These are phyloP conservation scores for Mythimna pallens DNA, from an alignment of 2,888 invertebrate genomes.

Conservation along the genomic window DNA sequence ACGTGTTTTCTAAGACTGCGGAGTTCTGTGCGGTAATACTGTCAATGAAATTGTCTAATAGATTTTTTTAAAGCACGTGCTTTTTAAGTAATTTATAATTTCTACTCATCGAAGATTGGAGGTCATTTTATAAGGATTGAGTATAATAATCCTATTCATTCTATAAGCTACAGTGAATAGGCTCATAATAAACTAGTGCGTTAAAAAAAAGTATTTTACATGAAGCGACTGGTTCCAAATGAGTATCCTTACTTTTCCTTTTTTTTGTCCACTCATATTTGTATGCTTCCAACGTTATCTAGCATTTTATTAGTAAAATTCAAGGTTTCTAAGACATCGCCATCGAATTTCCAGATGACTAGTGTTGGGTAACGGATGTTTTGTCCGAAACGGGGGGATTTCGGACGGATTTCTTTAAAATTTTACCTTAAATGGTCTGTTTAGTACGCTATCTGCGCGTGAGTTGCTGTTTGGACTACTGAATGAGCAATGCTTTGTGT, in stretches of 20 bases:
- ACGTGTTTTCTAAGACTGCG: neutral
- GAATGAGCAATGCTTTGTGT: constrained; percentile 64
- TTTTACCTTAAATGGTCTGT: constrained; percentile 62
- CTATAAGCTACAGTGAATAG: too few relatives aligned
- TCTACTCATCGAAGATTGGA: neutral
- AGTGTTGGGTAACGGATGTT: constrained; percentile 60
- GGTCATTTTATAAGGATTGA: neutral
- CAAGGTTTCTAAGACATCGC: constrained; percentile 25
- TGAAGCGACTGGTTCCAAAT: too few relatives aligned
- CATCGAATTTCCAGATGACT: constrained; percentile 20
- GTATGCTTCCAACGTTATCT: constrained; percentile 1
- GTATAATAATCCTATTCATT: too few relatives aligned
- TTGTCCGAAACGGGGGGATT: constrained; percentile 39
- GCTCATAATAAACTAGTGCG: too few relatives aligned
- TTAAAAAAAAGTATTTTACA: too few relatives aligned
- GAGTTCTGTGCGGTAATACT: neutral
- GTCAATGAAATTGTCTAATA: neutral
- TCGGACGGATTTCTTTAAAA: constrained; percentile 41
- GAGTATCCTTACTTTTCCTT: neutral
- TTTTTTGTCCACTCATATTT: neutral
- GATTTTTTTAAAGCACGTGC: neutral
- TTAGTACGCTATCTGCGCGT: constrained; percentile 63
- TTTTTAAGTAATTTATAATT: neutral
- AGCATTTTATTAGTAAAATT: neutral
- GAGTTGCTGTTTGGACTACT: constrained; percentile 61